phyloP scores from a whole-genome alignment of 2,113 vertebrate species.

The Protomyctophum bolini region DNA sequence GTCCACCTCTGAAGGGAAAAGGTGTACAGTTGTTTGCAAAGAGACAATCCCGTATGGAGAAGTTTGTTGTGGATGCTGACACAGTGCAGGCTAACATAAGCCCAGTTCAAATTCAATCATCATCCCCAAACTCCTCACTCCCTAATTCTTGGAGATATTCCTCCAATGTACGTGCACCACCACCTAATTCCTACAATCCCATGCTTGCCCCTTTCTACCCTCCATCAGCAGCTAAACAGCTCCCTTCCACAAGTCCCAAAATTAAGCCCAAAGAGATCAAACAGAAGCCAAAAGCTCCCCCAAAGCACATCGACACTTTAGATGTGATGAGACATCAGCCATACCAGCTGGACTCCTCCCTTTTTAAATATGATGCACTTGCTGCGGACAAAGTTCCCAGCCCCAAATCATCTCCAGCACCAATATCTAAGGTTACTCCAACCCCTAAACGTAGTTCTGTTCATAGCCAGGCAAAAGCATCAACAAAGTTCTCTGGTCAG shows the following conservation, averaged over 20 bases:
- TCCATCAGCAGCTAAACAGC: slow-evolving; percentile 81
- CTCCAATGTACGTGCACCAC: slow-evolving; percentile 93
- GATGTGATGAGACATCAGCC: slow-evolving; percentile 98
- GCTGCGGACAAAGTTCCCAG: slow-evolving; percentile 72
- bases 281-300: slow-evolving; percentile 80
- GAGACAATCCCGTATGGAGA: slow-evolving; percentile 95
- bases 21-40: slow-evolving; percentile 92
- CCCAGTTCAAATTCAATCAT: slow-evolving; percentile 33
- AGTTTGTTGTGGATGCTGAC: slow-evolving; percentile 90
- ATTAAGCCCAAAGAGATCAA: slow-evolving; percentile 62
- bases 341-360: slow-evolving; percentile 89
- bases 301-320: slow-evolving; percentile 88
- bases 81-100: slow-evolving; percentile 86
- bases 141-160: slow-evolving; percentile 95
- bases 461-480: slow-evolving; percentile 58
- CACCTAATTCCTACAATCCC: slow-evolving; percentile 92
- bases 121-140: slow-evolving; percentile 90
- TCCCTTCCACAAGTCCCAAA: slow-evolving; percentile 73
- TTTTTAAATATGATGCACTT: slow-evolving; percentile 89
- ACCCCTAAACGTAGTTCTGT: slow-evolving; percentile 46
- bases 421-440: slow-evolving; percentile 60
- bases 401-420: slow-evolving; percentile 67
- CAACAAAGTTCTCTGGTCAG: slow-evolving; percentile 76
- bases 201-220: slow-evolving; percentile 90
- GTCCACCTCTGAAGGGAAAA: slow-evolving; percentile 84